phyloP scores from a whole-genome alignment of 2,797 vertebrate species.

The Enteromius radiatus region DNA sequence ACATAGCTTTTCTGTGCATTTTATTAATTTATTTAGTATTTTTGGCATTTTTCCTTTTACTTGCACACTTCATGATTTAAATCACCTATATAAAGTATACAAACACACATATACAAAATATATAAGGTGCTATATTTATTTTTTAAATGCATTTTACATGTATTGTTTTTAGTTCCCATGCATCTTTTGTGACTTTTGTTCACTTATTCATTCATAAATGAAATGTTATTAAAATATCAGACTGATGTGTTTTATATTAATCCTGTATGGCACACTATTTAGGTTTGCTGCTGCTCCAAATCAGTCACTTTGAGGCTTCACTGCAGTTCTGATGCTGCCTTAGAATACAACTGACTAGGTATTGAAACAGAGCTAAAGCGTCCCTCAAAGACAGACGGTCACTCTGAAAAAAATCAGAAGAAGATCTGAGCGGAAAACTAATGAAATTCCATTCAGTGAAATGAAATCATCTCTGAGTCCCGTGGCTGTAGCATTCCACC shows the following conservation, averaged over 20 bases:
- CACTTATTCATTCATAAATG: neutral
- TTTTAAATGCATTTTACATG: neutral
- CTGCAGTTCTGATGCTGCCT: neutral
- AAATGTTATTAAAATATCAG: neutral
- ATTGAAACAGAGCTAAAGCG: neutral
- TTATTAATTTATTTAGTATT: too few relatives aligned
- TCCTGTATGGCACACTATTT: neutral
- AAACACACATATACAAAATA: neutral
- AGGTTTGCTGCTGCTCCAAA: neutral
- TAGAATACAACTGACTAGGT: neutral
- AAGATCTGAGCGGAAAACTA: neutral
- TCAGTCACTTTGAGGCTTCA: neutral
- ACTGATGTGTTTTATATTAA: neutral
- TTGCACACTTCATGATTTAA: neutral
- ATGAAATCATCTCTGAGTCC: neutral
- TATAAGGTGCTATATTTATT: neutral
- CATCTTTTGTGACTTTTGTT: neutral
- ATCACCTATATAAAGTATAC: neutral
- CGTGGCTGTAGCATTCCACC: neutral
- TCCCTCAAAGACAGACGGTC: neutral
- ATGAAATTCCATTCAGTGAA: constrained; percentile 9
- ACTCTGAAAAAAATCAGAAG: neutral
- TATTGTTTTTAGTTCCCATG: neutral
- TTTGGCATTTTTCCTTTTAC: too few relatives aligned
- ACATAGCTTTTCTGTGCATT: too few relatives aligned